These are phyloP conservation scores for Triplophysa dalaica DNA, from an alignment of 2,113 vertebrate genomes.

Conservation along the genomic window DNA sequence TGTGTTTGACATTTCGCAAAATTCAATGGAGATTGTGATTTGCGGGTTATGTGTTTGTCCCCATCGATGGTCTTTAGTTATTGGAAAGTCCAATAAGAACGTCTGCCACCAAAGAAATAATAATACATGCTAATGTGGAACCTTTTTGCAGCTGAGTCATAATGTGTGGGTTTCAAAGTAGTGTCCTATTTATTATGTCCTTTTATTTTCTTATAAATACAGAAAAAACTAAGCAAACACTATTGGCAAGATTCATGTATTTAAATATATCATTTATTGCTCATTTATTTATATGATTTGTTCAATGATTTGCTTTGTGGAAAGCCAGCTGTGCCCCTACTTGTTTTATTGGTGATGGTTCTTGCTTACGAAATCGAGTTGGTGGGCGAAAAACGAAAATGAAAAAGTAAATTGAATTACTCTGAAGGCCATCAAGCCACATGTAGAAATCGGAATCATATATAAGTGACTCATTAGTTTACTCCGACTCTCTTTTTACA, in stretches of 20 bases:
- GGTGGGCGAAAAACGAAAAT: too few species aligned
- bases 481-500: neutral
- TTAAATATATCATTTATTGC: neutral
- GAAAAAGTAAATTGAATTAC: too few species aligned
- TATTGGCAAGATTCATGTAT: neutral
- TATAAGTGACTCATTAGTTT: neutral
- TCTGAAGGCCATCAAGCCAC: too few species aligned
- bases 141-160: neutral
- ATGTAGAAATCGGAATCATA: too few species aligned
- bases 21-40: neutral
- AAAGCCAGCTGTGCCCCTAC: neutral
- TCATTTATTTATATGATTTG: neutral
- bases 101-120: neutral
- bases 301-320: neutral
- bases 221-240: neutral
- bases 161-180: neutral
- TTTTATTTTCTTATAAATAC: neutral
- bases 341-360: neutral
- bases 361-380: neutral
- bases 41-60: constrained; percentile 5
- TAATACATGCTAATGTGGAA: neutral
- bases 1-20: neutral
- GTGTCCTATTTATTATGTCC: neutral
- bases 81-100: neutral
- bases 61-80: neutral